These are phyloP conservation scores for Electrona antarctica DNA, from an alignment of 2,113 vertebrate genomes.

Conservation along the genomic window DNA sequence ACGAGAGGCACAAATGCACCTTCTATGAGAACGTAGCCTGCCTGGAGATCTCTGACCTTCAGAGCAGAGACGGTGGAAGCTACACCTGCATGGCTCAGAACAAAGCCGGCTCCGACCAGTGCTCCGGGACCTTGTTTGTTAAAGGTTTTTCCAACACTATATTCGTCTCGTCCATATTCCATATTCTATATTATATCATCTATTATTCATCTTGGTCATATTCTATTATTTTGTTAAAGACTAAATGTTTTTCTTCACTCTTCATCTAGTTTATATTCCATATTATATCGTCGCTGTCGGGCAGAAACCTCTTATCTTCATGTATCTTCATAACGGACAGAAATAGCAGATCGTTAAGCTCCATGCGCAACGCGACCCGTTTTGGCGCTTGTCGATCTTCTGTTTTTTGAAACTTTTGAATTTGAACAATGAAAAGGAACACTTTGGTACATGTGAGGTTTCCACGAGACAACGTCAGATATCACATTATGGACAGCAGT, in stretches of 20 bases:
- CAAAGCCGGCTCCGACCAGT: conserved; percentile 90
- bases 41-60: conserved; percentile 92
- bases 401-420: neutral
- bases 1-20: conserved; percentile 91
- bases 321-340: no score
- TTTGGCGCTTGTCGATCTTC: neutral
- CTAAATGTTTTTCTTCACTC: conserved; percentile 61
- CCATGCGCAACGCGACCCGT: no score
- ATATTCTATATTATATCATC: no score
- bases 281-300: no score
- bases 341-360: no score
- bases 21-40: conserved; percentile 96
- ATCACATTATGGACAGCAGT: no score
- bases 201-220: neutral
- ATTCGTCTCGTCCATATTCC: neutral
- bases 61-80: conserved; percentile 86
- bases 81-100: conserved; percentile 94
- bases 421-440: neutral
- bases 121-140: conserved; percentile 88
- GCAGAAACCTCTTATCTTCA: no score
- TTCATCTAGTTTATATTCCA: neutral
- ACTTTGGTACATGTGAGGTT: no score
- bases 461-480: no score
- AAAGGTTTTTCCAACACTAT: conserved; percentile 85
- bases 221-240: conserved; percentile 87